Conservation (phyloP, 2,797 vertebrate species). For the Poliocrania exsul region DNA sequence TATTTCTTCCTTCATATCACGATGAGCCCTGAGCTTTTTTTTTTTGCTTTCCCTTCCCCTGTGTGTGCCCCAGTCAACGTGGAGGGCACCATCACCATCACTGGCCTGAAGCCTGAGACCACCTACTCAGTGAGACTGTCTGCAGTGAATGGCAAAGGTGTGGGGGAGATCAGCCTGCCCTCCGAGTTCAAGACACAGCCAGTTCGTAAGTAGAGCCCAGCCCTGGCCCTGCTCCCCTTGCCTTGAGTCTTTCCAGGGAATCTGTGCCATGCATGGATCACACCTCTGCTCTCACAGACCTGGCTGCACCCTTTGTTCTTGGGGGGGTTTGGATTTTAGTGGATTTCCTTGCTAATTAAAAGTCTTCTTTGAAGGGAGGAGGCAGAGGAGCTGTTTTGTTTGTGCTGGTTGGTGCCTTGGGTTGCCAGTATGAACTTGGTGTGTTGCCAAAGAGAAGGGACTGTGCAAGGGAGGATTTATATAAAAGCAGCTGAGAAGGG, state of each 20-base stretch:
- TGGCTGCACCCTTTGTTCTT: background rate
- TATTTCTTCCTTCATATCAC: background rate
- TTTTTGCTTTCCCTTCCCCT: background rate
- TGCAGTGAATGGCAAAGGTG: slow-evolving; percentile 94
- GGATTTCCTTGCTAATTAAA: background rate
- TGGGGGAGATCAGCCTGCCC: slow-evolving; percentile 86
- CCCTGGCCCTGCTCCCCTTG: background rate
- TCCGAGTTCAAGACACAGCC: slow-evolving; percentile 91
- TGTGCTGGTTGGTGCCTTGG: background rate
- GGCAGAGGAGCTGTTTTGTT: background rate
- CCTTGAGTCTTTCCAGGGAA: background rate
- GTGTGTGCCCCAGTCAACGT: slow-evolving; percentile 74
- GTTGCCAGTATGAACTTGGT: background rate
- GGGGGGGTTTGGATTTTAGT: background rate
- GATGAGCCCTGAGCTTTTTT: background rate
- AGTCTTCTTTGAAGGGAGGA: background rate
- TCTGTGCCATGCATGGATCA: slow-evolving; percentile 1
- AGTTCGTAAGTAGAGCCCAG: slow-evolving; percentile 89
- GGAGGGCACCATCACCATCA: slow-evolving; percentile 83
- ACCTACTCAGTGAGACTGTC: slow-evolving; percentile 89
- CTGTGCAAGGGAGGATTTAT: no score
- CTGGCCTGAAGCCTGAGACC: slow-evolving; percentile 89
- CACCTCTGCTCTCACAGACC: slow-evolving; percentile 5
- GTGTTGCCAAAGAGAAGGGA: background rate
- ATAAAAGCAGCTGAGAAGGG: background rate